Evolutionary conservation across 2,113 vertebrate species (phyloP), one percentile per base, ranked within the genome.

Genomic region (Neotoma lepida): DNA sequence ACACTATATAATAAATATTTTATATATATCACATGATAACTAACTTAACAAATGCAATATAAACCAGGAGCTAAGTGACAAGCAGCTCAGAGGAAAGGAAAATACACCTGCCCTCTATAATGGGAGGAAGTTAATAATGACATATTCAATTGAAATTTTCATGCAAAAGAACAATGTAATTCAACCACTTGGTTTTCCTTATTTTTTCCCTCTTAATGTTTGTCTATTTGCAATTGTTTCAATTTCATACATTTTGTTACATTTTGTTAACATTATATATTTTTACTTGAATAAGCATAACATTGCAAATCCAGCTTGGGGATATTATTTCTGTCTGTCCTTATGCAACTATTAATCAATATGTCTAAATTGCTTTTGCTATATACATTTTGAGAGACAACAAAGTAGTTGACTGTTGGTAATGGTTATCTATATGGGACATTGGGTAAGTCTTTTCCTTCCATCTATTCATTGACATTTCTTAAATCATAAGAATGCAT

Each of bases 221-320:
- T 88, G 56, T 24, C 7, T 63, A 68, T 77, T 58, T 66, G 39
- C 4, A 80, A 64, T 64, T 46, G 3, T 28, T 51, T 84, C 86
- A 3, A 81, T 88, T 84, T 86, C 0, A 18, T 54, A 13, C 66
- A 78, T 82, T 90, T 7, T 94, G 14, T 61, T 90, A 39, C 2
- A 95, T 80, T 80, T 88, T 86, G 18, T 1, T 35, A 70, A 90
- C 81, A 70, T 20, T 61, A 44, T 46, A 49, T 56, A 51, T 84
- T 78, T 86, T 92, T 41, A 84, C 18, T 73, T 88, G 93, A 88
- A 86, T 78, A 94, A 78, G 9, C 8, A 84, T 89, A 58, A 78
- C 46, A 80, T 84, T 84, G 14, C 54, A 39, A 78, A 30, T 26
- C n/a, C 9, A 66, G 26, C 54, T 90, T 56, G 49, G 17, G 41